Evolutionary conservation across 2,888 invertebrate species (phyloP).

Genomic region (Synergus umbraculus): DNA sequence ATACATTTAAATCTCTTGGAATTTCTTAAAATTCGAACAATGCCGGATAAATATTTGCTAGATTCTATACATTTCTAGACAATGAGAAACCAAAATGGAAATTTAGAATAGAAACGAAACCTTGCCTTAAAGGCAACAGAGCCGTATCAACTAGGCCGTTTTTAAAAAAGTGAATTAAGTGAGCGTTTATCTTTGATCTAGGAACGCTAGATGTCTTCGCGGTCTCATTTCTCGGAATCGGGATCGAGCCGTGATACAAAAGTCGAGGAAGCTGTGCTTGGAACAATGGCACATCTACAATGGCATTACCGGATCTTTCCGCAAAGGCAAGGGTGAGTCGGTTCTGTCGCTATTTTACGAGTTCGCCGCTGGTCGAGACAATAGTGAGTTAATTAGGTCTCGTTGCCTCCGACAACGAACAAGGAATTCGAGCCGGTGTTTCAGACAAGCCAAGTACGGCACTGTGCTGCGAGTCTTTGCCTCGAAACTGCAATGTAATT

Average conservation of each 20-base stretch:
- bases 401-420: slow-evolving; percentile 21
- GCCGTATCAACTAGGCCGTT: background rate
- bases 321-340: slow-evolving; percentile 32
- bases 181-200: background rate
- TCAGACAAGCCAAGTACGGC: slow-evolving; percentile 33
- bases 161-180: background rate
- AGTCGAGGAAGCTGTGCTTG: slow-evolving; percentile 26
- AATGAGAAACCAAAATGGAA: too few relatives aligned
- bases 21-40: too few relatives aligned
- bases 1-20: too few relatives aligned
- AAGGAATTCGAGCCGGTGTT: slow-evolving; percentile 30
- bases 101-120: too few relatives aligned
- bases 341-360: slow-evolving; percentile 37
- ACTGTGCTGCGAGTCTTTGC: slow-evolving; percentile 9
- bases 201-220: background rate
- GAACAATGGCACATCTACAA: slow-evolving; percentile 32
- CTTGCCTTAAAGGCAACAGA: background rate
- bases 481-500: slow-evolving; percentile 37
- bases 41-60: too few relatives aligned
- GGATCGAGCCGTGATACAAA: slow-evolving; percentile 19
- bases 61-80: too few relatives aligned
- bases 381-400: slow-evolving; percentile 36
- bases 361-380: slow-evolving; percentile 16
- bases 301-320: slow-evolving; percentile 32
- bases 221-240: slow-evolving; percentile 15